A percentile compares a stretch with the other conserved stretches of the same genome.
Conservation (phyloP, 1,140 invertebrate genomes). For the Hyphantria cunea region DNA sequence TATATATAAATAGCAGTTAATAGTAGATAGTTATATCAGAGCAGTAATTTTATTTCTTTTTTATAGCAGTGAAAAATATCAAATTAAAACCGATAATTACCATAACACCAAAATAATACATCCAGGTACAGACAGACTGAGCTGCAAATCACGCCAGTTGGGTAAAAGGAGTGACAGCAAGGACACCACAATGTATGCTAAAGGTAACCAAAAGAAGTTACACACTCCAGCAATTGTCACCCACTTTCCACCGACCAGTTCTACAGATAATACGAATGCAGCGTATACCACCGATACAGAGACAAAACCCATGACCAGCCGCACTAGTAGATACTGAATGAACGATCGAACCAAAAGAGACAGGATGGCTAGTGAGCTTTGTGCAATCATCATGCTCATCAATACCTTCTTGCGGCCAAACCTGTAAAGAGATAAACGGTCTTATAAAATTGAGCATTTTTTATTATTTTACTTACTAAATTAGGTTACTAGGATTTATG, state of each 20-base stretch:
- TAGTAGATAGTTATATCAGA: too few relatives aligned
- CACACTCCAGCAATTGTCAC: slow-evolving; percentile 87
- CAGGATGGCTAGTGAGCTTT: slow-evolving; percentile 84
- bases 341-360: slow-evolving; percentile 85
- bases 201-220: slow-evolving; percentile 87
- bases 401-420: slow-evolving; percentile 90
- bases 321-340: slow-evolving; percentile 84
- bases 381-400: slow-evolving; percentile 86
- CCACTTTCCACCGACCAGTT: slow-evolving; percentile 89
- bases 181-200: slow-evolving; percentile 88
- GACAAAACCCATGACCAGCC: slow-evolving; percentile 85
- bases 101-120: slow-evolving; percentile 85
- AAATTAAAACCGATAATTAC: too few relatives aligned
- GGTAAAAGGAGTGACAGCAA: slow-evolving; percentile 87
- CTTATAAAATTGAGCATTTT: neutral
- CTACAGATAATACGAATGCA: slow-evolving; percentile 87
- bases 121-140: slow-evolving; percentile 87
- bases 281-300: slow-evolving; percentile 88
- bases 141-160: slow-evolving; percentile 88
- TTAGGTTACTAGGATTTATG: too few relatives aligned
- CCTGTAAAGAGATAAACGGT: slow-evolving; percentile 61
- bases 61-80: too few relatives aligned
- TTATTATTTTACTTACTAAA: neutral
- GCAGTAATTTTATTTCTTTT: too few relatives aligned
- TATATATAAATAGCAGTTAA: too few relatives aligned